Base-by-base conservation (phyloP, 2,797 vertebrate species). In the Sebastes itinus region DNA sequence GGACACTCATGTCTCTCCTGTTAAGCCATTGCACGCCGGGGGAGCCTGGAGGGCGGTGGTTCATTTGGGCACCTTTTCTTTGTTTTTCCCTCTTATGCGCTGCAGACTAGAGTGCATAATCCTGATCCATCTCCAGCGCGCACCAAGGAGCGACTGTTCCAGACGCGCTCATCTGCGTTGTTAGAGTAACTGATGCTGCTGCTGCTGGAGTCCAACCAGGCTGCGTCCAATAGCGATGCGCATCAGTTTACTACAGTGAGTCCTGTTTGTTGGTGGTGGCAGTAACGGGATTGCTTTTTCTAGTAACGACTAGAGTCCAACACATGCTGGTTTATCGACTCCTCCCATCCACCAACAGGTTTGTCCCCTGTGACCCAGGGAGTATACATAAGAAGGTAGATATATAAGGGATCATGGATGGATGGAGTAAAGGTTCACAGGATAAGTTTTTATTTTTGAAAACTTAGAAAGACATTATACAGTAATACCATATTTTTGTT, bases 1-100 rank as follows among this genome's bases (percentile, higher is more conserved):
- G 95, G 94, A 97, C 96, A 91, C 96, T 97, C 98, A 99, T 99
- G 94, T 95, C 95, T 96, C 92, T 95, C 83, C 94, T 80, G 88
- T 96, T 96, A 96, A 96, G 95, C 95, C 96, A 96, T 96, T 95
- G 95, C 92, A 94, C 92, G 82, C 88, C 92, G 89, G 94, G 91
- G 75, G 95, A 95, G 78, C 90, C 93, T 85, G 94, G 89, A 70
- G 92, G 91, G 73, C 87, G 92, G 72, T 81, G 93, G 87, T 93
- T 93, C 95, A 96, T 95, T 64, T 86, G 94, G 87, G 64, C 85
- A 65, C 75, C 88, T 71, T 58, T 82, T 38, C 3, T 30, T 38
- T 38, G 35, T 14, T 42, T 79, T 82, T 35, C n/a, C 20, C 46
- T 25, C 70, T 83, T 84, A 91, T 63, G 85, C 90, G 89, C 92